Conservation (phyloP, 1,140 invertebrate genomes). For the Eupeodes corollae region DNA sequence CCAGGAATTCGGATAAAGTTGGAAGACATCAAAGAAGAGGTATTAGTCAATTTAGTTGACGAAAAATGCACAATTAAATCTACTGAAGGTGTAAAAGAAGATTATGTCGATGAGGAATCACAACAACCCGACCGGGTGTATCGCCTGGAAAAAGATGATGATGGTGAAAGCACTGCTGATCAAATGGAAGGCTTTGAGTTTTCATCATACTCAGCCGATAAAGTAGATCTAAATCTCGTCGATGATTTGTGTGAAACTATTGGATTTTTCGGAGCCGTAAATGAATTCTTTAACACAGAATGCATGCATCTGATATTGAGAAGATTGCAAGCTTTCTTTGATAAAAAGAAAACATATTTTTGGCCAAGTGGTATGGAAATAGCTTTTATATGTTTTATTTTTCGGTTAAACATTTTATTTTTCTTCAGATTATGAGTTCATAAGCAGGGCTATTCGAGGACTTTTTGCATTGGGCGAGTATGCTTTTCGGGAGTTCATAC, state of each 20-base stretch:
- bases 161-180: constrained; percentile 1
- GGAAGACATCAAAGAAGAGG: background rate
- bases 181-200: constrained; percentile 5
- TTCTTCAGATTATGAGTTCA: constrained; percentile 21
- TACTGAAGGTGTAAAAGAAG: no score
- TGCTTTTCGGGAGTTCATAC: constrained; percentile 33
- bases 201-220: constrained; percentile 26
- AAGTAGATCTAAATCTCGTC: constrained; percentile 15
- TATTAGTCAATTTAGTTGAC: no score
- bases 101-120: no score
- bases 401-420: no score
- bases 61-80: no score
- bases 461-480: constrained; percentile 30
- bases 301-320: constrained; percentile 25
- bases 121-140: background rate
- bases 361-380: constrained; percentile 19
- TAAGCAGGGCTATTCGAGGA: constrained; percentile 24
- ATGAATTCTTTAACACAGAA: constrained; percentile 27
- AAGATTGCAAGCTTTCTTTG: constrained; percentile 25
- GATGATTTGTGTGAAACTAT: constrained; percentile 30
- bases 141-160: constrained; percentile 16
- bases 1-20: background rate
- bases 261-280: constrained; percentile 22
- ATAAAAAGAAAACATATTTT: constrained; percentile 16
- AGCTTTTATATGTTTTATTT: no score